Conservation (phyloP, 2,113 vertebrate genomes). For the Gnathonemus echidnorhynchus region DNA sequence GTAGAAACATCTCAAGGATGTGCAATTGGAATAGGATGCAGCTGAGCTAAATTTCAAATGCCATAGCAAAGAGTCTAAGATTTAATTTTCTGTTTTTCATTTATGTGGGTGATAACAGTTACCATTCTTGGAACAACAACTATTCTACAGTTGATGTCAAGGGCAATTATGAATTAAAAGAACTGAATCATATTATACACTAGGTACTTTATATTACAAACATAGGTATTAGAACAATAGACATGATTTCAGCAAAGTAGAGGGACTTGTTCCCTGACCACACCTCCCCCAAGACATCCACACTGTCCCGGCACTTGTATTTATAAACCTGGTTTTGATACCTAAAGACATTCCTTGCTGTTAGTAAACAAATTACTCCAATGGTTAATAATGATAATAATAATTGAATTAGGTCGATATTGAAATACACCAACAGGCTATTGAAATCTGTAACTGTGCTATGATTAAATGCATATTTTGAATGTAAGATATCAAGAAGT, state of each 20-base stretch:
- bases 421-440: background rate
- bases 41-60: background rate
- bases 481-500: background rate
- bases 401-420: background rate
- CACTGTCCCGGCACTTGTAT: background rate
- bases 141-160: background rate
- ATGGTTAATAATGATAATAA: background rate
- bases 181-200: background rate
- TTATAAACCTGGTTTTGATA: background rate
- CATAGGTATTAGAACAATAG: background rate
- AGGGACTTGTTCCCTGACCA: background rate
- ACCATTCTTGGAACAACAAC: background rate
- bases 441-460: background rate
- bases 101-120: background rate
- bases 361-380: background rate
- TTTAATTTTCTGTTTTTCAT: background rate
- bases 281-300: background rate
- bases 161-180: background rate
- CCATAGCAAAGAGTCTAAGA: background rate
- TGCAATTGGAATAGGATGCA: background rate
- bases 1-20: background rate
- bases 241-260: background rate
- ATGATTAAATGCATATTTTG: background rate
- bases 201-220: background rate
- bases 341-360: background rate